Base-by-base conservation (phyloP, 1,140 invertebrate genomes). In the Aphidius ervi region DNA sequence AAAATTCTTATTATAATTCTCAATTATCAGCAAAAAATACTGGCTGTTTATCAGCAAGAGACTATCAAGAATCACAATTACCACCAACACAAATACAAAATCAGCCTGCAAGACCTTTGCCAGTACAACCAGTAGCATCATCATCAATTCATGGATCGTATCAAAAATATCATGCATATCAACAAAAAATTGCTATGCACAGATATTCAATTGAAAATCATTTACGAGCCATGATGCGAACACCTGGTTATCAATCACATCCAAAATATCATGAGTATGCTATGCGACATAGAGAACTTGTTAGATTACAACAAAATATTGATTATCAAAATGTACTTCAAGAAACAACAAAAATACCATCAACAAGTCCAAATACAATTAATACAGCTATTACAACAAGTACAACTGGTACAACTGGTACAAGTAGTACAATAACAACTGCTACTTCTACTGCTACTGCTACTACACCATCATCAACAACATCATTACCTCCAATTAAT, bases 221-320 rank as follows among this genome's bases (percentile, higher is more conserved):
- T 49, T 53, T 80, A 6, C 66, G 70, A 9, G 74, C 77, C 43
- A 65, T 79, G 47, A 56, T 69, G 9, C 69, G 71, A 9, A 69
- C 78, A 8, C 76, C 76, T 1, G 76, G 76, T 0, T 78, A 79
- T 45, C 68, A 77, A 8, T 69, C 70, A 0, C 77, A 79, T 63
- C 74, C 75, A 0, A 77, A 78, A 41, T 80, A 79, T 56, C 77
- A 79, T 54, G 78, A 80, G 46, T 79, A 67, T 43, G 37, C 75
- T 6, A 67, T 74, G 53, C 74, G 68, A 50, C 77, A 79, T 31
- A 66, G 68, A 6, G 76, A 79, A 52, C 23, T 76, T 9, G 9
- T 77, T 8, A 75, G 77, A 31, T 52, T 77, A 9, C 77, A 79
- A 40, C 73, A 78, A 45, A 70, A 67, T 0, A 61, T 75, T 0